Evolutionary conservation across 2,888 invertebrate species (phyloP), one percentile per base, ranked within the genome.

Genomic region (Norana najaformis): DNA sequence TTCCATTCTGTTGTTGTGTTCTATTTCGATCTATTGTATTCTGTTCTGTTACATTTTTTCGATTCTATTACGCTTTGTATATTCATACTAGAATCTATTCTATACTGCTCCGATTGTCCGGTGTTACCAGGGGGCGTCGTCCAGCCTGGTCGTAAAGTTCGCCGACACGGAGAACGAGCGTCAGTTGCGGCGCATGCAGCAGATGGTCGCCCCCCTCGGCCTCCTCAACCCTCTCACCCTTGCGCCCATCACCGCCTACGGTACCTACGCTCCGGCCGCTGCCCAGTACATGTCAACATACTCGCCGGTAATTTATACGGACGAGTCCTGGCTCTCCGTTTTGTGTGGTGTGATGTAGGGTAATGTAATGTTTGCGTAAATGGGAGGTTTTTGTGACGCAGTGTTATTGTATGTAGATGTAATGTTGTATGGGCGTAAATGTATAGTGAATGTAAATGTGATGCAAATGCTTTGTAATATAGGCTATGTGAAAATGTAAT

Each of bases 91-190:
- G n/a, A n/a, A n/a, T n/a, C n/a, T n/a, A n/a, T n/a, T n/a, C n/a
- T n/a, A n/a, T n/a, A n/a, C n/a, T n/a, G n/a, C n/a, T n/a, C n/a
- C 23, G 23, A 4, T 83, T 11, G 4, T 36, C 34, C n/a, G 38
- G 36, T 83, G 38, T 39, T 8, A 35, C 36, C 91, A 92, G 92
- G 99, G 99, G 95, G 99, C 99, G 94, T 99, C 99, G 94, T 99
- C 99, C 94, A 98, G 98, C 96, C 96, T 99, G 96, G 99, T 99
- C 94, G 99, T 99, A 94, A 99, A 99, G 96, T 99, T 99, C 95
- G 99, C 99, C 93, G 99, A 99, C 96, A 99, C 99, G 94, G 99
- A 99, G 96, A 99, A 99, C 96, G 99, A 99, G 96, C 96, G 99
- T 95, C 99, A 99, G 96, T 96, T 99, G 95, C 96, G 99, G 95